Conservation (phyloP, 2,113 vertebrate genomes). For the Podilymbus podiceps region DNA sequence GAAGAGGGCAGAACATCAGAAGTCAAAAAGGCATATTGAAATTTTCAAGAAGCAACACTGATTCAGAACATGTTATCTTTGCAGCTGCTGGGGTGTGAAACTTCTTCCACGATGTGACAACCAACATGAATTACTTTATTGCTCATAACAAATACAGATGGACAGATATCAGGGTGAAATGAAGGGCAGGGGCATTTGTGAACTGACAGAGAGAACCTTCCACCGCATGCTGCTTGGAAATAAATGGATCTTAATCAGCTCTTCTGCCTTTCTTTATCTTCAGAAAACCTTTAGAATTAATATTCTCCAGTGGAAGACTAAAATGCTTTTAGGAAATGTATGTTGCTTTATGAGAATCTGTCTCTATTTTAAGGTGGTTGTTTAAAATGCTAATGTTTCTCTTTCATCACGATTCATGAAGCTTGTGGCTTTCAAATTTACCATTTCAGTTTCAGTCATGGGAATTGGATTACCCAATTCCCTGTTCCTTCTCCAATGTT, state of each 20-base stretch:
- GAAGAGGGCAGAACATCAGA: neutral
- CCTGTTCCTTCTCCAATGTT: neutral
- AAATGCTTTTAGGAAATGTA: neutral
- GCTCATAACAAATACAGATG: conserved; percentile 34
- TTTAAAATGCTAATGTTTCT: conserved; percentile 1
- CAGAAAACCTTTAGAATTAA: neutral
- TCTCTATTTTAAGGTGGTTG: neutral
- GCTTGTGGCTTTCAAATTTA: neutral
- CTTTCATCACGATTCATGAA: neutral
- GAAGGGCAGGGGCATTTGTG: conserved; percentile 24
- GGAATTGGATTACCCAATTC: neutral
- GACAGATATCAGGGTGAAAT: conserved; percentile 45
- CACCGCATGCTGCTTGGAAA: neutral
- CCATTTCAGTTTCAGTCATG: neutral
- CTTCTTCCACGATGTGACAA: neutral
- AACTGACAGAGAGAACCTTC: neutral
- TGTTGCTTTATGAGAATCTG: neutral
- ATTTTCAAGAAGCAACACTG: neutral
- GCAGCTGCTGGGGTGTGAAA: conserved; percentile 41
- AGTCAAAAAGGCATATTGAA: conserved; percentile 32
- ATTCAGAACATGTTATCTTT: conserved; percentile 31
- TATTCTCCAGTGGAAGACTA: neutral
- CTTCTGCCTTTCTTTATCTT: neutral
- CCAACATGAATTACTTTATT: neutral
- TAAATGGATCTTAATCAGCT: neutral